Conservation (phyloP, 1,140 invertebrate species). For the fruit fly (Drosophila melanogaster) region Release_6_plus_ISO1_MT NT_033779.5:8197001-8197500, state of each 20-base stretch:
- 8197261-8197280: conserved; percentile 31
- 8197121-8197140: too few species aligned
- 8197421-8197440: conserved; percentile 87
- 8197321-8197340: conserved; percentile 36
- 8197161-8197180: not conserved
- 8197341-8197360: conserved; percentile 45
- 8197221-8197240: conserved; percentile 34
- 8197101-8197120: not conserved
- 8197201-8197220: conserved; percentile 9
- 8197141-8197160: not conserved
- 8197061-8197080: not conserved
- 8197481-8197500: conserved; percentile 91
- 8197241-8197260: conserved; percentile 51
- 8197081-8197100: not conserved
- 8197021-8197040: too few species aligned
- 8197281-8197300: conserved; percentile 45
- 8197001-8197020: not conserved
- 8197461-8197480: conserved; percentile 87
- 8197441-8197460: conserved; percentile 89
- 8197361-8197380: conserved; percentile 85
- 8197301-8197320: conserved; percentile 20
- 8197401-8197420: conserved; percentile 86
- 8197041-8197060: too few species aligned
- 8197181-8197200: not conserved
- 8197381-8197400: conserved; percentile 85